These are phyloP conservation scores for Phrynocephalus forsythii DNA, from an alignment of 2,797 vertebrate species.

Conservation along the genomic window DNA sequence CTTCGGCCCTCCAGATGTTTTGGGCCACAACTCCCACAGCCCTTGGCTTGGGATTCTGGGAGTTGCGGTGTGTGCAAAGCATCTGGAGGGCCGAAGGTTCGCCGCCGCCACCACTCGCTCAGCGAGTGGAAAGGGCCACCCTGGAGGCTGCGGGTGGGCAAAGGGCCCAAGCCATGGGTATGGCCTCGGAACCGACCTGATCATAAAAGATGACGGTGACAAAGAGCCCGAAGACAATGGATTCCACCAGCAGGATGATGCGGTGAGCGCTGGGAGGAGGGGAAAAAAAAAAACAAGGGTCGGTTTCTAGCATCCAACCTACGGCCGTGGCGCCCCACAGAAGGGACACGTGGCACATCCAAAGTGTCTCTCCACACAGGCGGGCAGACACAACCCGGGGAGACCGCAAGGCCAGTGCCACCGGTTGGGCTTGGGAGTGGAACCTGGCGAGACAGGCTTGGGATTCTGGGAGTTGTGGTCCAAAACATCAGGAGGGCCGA, in stretches of 20 bases:
- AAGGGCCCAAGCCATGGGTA: background rate
- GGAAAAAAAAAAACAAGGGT: background rate
- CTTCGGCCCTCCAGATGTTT: no score
- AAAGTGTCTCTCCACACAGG: no score
- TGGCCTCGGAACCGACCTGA: constrained; percentile 78
- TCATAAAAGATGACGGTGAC: constrained; percentile 89
- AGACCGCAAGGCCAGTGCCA: background rate
- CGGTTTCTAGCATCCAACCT: background rate
- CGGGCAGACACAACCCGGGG: no score
- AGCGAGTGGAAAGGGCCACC: no score
- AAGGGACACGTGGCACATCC: no score
- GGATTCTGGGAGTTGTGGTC: background rate
- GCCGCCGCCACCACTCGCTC: no score
- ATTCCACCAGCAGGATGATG: constrained; percentile 87
- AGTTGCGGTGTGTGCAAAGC: no score
- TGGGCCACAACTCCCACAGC: no score
- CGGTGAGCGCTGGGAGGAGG: constrained; percentile 80
- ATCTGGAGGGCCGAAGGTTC: no score
- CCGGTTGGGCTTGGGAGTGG: background rate
- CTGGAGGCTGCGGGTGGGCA: background rate
- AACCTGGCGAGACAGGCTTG: background rate
- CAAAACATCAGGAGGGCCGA: background rate
- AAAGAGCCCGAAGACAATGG: constrained; percentile 86
- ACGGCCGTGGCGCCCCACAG: no score
- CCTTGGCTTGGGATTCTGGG: no score